Conservation (phyloP, 2,797 vertebrate genomes). For the Sphaeramia orbicularis region DNA sequence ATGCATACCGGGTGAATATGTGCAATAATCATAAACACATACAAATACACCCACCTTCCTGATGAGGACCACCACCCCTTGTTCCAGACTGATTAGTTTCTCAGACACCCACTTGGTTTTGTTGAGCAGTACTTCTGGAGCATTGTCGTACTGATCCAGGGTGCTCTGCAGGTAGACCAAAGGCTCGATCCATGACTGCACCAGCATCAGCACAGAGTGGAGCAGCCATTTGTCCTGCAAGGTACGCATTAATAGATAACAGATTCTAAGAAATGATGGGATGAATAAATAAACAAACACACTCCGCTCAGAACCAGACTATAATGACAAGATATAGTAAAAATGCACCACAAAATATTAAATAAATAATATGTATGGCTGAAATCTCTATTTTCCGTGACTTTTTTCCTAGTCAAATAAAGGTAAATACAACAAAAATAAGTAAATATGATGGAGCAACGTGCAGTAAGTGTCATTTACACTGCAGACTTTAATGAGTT, state of each 20-base stretch:
- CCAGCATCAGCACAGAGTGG: constrained; percentile 82
- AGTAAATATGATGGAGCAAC: too few species aligned
- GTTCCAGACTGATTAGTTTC: constrained; percentile 84
- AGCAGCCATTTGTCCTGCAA: constrained; percentile 84
- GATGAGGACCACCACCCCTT: constrained; percentile 84
- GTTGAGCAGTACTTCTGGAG: constrained; percentile 79
- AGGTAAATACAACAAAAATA: too few species aligned
- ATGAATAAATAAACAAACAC: neutral
- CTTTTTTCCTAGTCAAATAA: too few species aligned
- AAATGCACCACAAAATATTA: neutral
- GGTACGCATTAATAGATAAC: neutral
- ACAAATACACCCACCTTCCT: constrained; percentile 71
- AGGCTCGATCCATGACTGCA: constrained; percentile 85
- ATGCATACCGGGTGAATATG: too few species aligned
- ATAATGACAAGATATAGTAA: neutral
- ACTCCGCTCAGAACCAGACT: too few species aligned
- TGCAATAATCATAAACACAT: neutral
- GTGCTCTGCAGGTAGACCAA: constrained; percentile 81
- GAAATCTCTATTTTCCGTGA: too few species aligned
- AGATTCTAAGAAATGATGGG: neutral
- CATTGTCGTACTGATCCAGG: constrained; percentile 74
- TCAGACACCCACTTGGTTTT: constrained; percentile 86
- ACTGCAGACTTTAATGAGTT: neutral
- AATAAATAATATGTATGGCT: too few species aligned
- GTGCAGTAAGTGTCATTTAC: neutral